Evolutionary conservation across 2,797 vertebrate species (phyloP).

Genomic region (Enteromius anoplus): DNA sequence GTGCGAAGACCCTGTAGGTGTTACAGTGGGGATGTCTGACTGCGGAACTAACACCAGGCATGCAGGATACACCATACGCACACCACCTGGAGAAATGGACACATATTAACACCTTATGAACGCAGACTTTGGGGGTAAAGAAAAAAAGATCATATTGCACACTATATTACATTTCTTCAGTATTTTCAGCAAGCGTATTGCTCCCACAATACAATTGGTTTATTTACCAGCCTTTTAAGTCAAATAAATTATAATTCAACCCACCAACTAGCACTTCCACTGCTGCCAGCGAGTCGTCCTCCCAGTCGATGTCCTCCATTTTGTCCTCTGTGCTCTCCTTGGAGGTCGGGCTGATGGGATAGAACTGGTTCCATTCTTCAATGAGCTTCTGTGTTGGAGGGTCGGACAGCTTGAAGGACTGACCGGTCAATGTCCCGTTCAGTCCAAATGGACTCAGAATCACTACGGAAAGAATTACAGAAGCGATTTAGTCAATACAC

Average conservation of each 20-base stretch:
- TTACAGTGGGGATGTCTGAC: conserved; percentile 90
- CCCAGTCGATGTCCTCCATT: conserved; percentile 95
- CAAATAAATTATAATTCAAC: conserved; percentile 40
- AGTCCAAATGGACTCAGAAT: conserved; percentile 96
- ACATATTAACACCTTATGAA: not conserved
- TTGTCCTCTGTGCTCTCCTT: conserved; percentile 90
- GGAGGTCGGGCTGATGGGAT: conserved; percentile 89
- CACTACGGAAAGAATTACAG: conserved; percentile 72
- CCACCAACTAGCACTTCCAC: conserved; percentile 97
- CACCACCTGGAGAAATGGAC: conserved; percentile 81
- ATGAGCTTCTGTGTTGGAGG: conserved; percentile 95
- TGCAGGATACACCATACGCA: conserved; percentile 96
- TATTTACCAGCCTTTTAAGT: not conserved
- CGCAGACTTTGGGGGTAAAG: not conserved
- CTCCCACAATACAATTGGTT: not conserved
- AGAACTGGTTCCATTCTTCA: conserved; percentile 98
- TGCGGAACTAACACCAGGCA: conserved; percentile 96
- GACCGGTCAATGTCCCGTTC: conserved; percentile 95
- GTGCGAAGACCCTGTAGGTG: conserved; percentile 88
- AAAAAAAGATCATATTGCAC: not conserved
- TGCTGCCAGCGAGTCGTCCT: conserved; percentile 95
- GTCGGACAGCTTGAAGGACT: conserved; percentile 98
- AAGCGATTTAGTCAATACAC: conserved; percentile 5
- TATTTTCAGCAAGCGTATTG: not conserved
- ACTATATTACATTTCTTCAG: not conserved